Conservation (phyloP, 53 echinoderm and acorn worm species). For the Mesocentrotus franciscanus region DNA sequence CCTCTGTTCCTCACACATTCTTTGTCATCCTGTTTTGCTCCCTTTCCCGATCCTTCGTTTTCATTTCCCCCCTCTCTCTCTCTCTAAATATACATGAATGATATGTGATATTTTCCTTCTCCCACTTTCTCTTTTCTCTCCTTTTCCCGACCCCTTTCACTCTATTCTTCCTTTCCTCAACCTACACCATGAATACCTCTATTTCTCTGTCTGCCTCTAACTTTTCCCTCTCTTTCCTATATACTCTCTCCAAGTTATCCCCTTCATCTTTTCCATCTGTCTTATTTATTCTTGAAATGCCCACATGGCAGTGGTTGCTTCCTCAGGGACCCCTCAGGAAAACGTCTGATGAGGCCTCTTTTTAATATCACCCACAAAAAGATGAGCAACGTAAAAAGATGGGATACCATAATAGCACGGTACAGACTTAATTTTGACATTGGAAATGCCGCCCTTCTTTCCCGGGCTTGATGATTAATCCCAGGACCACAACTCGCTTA, state of each 20-base stretch:
- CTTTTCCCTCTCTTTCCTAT: neutral
- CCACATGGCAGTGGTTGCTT: slow-evolving; percentile 46
- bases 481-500: neutral
- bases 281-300: slow-evolving; percentile 40
- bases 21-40: neutral
- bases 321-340: slow-evolving; percentile 34
- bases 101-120: neutral
- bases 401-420: neutral
- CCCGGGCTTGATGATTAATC: slow-evolving; percentile 40
- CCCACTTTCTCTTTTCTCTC: neutral
- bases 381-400: neutral
- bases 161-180: neutral
- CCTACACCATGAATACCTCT: neutral
- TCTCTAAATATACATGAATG: neutral
- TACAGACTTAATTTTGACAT: slow-evolving; percentile 40
- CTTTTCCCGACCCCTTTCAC: neutral
- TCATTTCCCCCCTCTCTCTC: neutral
- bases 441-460: slow-evolving; percentile 42
- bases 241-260: neutral
- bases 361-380: slow-evolving; percentile 20
- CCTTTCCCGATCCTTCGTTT: neutral
- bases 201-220: neutral
- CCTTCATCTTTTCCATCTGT: slow-evolving; percentile 14
- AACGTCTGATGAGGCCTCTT: slow-evolving; percentile 41
- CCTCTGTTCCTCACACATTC: neutral